phyloP scores from a whole-genome alignment of 2,113 vertebrate genomes.

The Picathartes gymnocephalus region DNA sequence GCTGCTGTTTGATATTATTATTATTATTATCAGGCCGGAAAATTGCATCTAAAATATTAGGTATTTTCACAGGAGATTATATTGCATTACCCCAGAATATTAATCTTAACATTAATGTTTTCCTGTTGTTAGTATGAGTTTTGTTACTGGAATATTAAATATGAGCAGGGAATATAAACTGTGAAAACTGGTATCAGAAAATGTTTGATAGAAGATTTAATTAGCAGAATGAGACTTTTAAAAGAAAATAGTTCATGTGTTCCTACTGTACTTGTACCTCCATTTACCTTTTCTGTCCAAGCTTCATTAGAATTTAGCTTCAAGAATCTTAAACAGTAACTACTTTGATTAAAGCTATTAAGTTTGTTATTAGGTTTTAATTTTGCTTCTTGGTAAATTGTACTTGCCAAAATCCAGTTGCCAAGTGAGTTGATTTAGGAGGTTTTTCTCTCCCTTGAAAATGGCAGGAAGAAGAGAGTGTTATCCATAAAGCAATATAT shows the following conservation, averaged over 20 bases:
- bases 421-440: not conserved
- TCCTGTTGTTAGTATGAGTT: conserved; percentile 52
- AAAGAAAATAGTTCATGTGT: not conserved
- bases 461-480: conserved; percentile 49
- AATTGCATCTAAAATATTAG: conserved; percentile 33
- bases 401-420: not conserved
- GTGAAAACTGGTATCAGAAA: not conserved
- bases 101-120: conserved; percentile 55
- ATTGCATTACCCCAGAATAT: conserved; percentile 49
- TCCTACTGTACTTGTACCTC: not conserved
- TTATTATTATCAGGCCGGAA: not conserved
- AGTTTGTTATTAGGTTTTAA: not conserved
- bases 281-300: not conserved
- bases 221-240: conserved; percentile 12
- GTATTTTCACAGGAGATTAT: conserved; percentile 49
- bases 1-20: not conserved
- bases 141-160: conserved; percentile 31
- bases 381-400: not conserved
- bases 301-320: not conserved
- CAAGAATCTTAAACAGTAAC: not conserved
- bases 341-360: not conserved
- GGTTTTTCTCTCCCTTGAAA: conserved; percentile 15
- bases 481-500: conserved; percentile 34
- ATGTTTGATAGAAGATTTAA: not conserved
- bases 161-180: not conserved